These are phyloP conservation scores for Enteromius trimaculatus DNA, from an alignment of 2,797 vertebrate genomes.

Conservation along the genomic window DNA sequence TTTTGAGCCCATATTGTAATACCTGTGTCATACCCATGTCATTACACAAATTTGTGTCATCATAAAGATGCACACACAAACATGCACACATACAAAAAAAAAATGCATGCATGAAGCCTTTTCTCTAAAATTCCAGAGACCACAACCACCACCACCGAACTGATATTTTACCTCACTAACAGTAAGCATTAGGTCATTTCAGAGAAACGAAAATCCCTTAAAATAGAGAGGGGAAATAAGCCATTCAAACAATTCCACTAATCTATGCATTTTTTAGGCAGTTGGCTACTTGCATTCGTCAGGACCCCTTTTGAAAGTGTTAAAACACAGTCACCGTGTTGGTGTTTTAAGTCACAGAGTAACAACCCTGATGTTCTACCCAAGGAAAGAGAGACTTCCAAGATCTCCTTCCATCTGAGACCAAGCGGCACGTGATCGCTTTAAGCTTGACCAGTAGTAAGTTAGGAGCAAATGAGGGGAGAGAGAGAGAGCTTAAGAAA, in stretches of 20 bases:
- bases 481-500: slow-evolving; percentile 62
- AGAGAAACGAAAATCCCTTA: neutral
- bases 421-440: slow-evolving; percentile 52
- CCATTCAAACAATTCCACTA: neutral
- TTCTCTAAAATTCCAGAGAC: neutral
- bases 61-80: too few species aligned
- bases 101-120: neutral
- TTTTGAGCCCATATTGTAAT: too few species aligned
- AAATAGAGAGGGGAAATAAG: neutral
- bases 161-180: neutral
- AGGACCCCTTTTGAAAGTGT: neutral
- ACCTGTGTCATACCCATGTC: too few species aligned
- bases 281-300: neutral
- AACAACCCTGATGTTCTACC: neutral
- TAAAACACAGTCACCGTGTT: neutral
- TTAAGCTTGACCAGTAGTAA: slow-evolving; percentile 55
- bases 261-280: neutral
- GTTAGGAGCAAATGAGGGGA: slow-evolving; percentile 63
- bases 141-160: neutral
- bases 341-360: neutral
- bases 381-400: neutral
- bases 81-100: neutral
- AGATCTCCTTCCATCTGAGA: slow-evolving; percentile 24
- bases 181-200: neutral
- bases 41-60: too few species aligned